phyloP scores from a whole-genome alignment of 2,888 invertebrate species.

The Hyposoter didymator region DNA sequence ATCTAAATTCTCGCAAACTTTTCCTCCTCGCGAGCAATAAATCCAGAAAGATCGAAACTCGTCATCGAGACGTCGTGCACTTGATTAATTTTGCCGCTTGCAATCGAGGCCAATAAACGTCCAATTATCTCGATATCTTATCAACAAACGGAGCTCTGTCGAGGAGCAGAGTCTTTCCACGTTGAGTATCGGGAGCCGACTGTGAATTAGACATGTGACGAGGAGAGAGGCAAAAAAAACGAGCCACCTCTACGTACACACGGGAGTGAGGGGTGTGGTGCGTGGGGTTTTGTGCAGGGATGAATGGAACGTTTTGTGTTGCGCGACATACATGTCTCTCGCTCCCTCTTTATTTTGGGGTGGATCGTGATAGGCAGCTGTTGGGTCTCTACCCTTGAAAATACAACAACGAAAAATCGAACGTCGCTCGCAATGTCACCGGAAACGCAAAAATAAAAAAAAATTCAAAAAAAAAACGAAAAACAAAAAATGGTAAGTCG shows the following conservation, averaged over 20 bases:
- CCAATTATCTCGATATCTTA: slow-evolving; percentile 23
- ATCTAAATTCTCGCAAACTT: neutral
- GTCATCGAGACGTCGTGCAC: neutral
- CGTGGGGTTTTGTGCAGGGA: slow-evolving; percentile 17
- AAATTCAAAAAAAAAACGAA: no score
- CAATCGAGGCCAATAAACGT: slow-evolving; percentile 66
- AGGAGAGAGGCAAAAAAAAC: slow-evolving; percentile 8
- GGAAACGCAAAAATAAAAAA: no score
- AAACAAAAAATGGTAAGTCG: neutral
- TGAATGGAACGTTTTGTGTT: slow-evolving; percentile 29
- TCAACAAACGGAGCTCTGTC: neutral
- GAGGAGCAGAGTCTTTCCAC: neutral
- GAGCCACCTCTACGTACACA: neutral
- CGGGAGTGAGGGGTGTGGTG: neutral
- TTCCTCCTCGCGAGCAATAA: neutral
- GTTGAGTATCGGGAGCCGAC: neutral
- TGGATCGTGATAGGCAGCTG: slow-evolving; percentile 56
- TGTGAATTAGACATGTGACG: neutral
- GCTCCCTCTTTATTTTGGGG: slow-evolving; percentile 14
- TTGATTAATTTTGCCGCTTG: neutral
- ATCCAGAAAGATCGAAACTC: neutral
- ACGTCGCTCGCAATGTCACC: neutral
- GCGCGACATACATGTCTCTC: neutral
- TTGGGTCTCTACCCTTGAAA: slow-evolving; percentile 39
- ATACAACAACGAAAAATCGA: neutral